Percentiles rank a stretch among this genome's conserved stretches.
These are phyloP conservation scores for Tympanuchus pallidicinctus DNA, from an alignment of 2,113 vertebrate species.

Conservation along the genomic window DNA sequence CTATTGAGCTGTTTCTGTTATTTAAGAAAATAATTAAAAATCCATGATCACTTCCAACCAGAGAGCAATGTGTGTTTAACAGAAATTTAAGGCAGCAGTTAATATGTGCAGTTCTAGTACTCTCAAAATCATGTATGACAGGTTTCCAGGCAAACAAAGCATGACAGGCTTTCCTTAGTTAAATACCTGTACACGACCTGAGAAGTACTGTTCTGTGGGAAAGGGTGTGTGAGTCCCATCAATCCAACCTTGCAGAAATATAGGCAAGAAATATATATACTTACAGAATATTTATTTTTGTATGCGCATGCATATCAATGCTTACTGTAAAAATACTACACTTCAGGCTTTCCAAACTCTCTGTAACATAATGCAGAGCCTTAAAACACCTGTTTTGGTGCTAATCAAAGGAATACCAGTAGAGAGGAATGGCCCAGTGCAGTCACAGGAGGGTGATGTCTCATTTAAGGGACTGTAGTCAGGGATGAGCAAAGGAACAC, in stretches of 20 bases:
- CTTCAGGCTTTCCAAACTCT: not conserved
- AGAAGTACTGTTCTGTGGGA: not conserved
- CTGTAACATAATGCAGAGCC: not conserved
- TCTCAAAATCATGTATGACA: not conserved
- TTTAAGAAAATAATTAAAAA: not conserved
- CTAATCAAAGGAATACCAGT: too few species aligned
- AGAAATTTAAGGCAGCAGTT: not conserved
- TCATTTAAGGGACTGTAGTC: too few species aligned
- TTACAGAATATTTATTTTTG: not conserved
- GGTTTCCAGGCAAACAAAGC: not conserved
- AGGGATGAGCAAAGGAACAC: too few species aligned
- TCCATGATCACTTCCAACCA: not conserved
- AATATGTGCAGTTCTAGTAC: not conserved
- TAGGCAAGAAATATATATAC: not conserved
- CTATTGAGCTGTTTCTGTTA: not conserved
- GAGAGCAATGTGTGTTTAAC: not conserved
- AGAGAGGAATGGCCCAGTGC: too few species aligned
- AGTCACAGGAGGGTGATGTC: too few species aligned
- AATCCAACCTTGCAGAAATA: not conserved
- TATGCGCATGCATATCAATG: not conserved
- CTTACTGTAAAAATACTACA: not conserved
- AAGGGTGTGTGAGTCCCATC: not conserved
- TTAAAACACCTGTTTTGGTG: not conserved
- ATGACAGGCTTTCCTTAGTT: not conserved
- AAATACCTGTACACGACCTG: rapidly evolving